Evolutionary conservation across 2,888 invertebrate species (phyloP).

Genomic region (Habrosyne pyritoides): DNA sequence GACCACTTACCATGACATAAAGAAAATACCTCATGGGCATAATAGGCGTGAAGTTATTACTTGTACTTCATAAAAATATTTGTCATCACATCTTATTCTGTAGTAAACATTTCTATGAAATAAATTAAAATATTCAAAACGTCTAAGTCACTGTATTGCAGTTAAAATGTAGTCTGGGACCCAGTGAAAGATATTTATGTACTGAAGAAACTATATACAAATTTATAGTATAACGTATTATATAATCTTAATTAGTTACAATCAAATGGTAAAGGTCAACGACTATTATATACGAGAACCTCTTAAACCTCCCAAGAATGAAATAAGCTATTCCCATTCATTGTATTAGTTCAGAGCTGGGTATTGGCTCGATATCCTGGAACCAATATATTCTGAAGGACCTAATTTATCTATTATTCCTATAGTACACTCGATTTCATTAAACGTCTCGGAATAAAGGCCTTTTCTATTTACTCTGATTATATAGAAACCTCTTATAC

Average conservation of each 20-base stretch:
- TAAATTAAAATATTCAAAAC: no score
- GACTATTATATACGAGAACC: background rate
- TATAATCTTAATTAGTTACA: background rate
- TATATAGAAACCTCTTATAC: background rate
- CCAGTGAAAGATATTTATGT: no score
- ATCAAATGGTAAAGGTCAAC: background rate
- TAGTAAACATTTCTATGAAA: no score
- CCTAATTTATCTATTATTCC: background rate
- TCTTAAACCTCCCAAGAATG: background rate
- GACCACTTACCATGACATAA: no score
- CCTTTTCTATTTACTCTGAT: background rate
- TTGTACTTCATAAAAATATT: no score
- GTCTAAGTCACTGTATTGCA: no score
- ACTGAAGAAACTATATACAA: no score
- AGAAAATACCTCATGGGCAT: no score
- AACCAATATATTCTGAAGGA: background rate
- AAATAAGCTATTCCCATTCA: slow-evolving; percentile 2
- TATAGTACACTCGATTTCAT: background rate
- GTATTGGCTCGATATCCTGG: background rate
- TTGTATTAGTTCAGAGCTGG: background rate
- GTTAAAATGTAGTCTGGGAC: no score
- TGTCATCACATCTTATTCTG: no score
- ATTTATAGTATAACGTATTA: no score
- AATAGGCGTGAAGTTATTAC: no score
- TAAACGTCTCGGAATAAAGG: background rate